Evolutionary conservation across 2,888 invertebrate genomes (phyloP).

Genomic region (Orthonychiurus folsomi): DNA sequence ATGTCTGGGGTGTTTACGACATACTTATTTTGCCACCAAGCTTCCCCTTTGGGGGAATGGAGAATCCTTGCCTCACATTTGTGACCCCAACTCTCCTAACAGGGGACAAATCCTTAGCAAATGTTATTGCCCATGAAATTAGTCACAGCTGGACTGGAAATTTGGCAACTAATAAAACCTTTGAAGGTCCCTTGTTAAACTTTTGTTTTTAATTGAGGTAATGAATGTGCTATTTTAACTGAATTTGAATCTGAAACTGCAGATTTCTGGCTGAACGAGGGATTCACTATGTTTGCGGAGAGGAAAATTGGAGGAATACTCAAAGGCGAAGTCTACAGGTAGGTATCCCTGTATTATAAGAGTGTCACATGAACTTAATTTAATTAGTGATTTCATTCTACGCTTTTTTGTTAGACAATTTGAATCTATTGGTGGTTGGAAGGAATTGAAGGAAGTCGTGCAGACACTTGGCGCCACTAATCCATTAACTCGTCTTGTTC

Average conservation of each 20-base stretch:
- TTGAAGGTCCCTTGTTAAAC: too few species aligned
- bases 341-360: too few species aligned
- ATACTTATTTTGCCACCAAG: constrained; percentile 80
- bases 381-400: too few species aligned
- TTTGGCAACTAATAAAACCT: constrained; percentile 82
- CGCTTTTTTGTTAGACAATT: constrained; percentile 78
- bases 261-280: constrained; percentile 97
- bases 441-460: constrained; percentile 62
- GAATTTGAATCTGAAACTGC: too few species aligned
- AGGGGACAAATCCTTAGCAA: constrained; percentile 79
- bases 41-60: constrained; percentile 95
- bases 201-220: too few species aligned
- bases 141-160: constrained; percentile 95
- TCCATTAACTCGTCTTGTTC: constrained; percentile 67
- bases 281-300: constrained; percentile 86
- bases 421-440: constrained; percentile 65
- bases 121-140: constrained; percentile 90
- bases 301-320: constrained; percentile 70
- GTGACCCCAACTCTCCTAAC: constrained; percentile 86
- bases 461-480: constrained; percentile 53
- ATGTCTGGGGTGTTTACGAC: constrained; percentile 87
- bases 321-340: constrained; percentile 49
- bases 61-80: constrained; percentile 92
- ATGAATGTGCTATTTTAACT: too few species aligned
- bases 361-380: too few species aligned